Conservation (phyloP, 2,888 invertebrate species). For the Acanthosepion lycidas region DNA sequence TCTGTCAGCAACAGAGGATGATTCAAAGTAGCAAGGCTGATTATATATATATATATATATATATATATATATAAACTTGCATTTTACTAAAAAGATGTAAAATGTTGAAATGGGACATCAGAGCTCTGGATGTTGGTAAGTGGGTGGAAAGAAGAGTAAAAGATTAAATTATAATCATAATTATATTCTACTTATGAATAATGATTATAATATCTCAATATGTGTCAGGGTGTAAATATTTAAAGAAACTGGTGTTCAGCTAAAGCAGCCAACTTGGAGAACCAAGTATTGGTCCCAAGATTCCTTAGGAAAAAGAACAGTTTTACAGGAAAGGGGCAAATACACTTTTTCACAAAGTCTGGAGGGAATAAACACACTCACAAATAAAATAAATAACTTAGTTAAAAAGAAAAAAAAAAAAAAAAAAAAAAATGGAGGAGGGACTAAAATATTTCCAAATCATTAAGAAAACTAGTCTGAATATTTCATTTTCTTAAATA, state of each 20-base stretch:
- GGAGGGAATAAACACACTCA: neutral
- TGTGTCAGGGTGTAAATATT: neutral
- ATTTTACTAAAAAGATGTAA: neutral
- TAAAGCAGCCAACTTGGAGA: neutral
- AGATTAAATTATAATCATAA: no score
- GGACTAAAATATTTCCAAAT: no score
- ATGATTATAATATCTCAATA: neutral
- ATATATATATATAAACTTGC: neutral
- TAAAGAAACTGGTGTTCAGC: neutral
- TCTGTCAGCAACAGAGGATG: neutral
- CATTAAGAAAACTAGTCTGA: no score
- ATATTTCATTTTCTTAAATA: no score
- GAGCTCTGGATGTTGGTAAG: neutral
- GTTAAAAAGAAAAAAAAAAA: no score
- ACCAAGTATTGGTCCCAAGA: constrained; percentile 33
- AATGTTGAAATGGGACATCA: neutral
- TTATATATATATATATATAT: no score
- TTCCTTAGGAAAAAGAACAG: neutral
- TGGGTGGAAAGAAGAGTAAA: neutral
- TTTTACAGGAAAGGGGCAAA: neutral
- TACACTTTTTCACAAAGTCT: neutral
- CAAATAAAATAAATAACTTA: no score
- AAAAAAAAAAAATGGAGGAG: no score
- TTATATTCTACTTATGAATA: neutral
- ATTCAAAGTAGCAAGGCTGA: neutral